Percentiles rank a stretch among this genome's conserved stretches.
These are phyloP conservation scores for Philaethria dido DNA, from an alignment of 2,888 invertebrate genomes.

Conservation along the genomic window DNA sequence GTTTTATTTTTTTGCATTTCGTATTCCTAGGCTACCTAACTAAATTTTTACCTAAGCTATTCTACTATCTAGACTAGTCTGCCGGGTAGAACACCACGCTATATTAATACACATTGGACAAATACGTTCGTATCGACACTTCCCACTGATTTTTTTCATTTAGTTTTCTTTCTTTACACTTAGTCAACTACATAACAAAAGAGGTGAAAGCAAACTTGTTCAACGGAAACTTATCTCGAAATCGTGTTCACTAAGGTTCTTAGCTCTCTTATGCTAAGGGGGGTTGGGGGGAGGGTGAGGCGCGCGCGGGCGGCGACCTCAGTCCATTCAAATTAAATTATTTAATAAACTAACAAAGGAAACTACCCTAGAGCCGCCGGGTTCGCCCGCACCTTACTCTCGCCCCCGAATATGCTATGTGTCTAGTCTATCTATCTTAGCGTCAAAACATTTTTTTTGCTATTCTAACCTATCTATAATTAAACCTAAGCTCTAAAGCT, in stretches of 20 bases:
- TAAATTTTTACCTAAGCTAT: slow-evolving; percentile 83
- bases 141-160: slow-evolving; percentile 73
- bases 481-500: slow-evolving; percentile 74
- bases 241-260: slow-evolving; percentile 76
- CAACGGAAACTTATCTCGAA: slow-evolving; percentile 78
- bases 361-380: slow-evolving; percentile 75
- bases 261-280: slow-evolving; percentile 58
- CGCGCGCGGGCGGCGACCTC: slow-evolving; percentile 65
- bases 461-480: slow-evolving; percentile 81
- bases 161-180: slow-evolving; percentile 80
- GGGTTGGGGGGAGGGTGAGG: slow-evolving; percentile 49
- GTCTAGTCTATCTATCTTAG: slow-evolving; percentile 80
- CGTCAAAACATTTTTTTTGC: slow-evolving; percentile 79
- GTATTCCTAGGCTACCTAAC: slow-evolving; percentile 84
- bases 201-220: slow-evolving; percentile 82
- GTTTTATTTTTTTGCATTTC: slow-evolving; percentile 84
- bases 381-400: slow-evolving; percentile 58
- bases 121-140: slow-evolving; percentile 79
- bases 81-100: slow-evolving; percentile 83
- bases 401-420: slow-evolving; percentile 67
- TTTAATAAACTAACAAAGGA: slow-evolving; percentile 82
- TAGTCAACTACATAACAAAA: slow-evolving; percentile 83
- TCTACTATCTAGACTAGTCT: slow-evolving; percentile 84
- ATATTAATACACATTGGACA: slow-evolving; percentile 83
- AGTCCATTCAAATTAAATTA: slow-evolving; percentile 83